Percentiles rank a stretch among this genome's conserved stretches.
Conservation (phyloP, 1,140 invertebrate genomes). For the Plodia interpunctella region DNA sequence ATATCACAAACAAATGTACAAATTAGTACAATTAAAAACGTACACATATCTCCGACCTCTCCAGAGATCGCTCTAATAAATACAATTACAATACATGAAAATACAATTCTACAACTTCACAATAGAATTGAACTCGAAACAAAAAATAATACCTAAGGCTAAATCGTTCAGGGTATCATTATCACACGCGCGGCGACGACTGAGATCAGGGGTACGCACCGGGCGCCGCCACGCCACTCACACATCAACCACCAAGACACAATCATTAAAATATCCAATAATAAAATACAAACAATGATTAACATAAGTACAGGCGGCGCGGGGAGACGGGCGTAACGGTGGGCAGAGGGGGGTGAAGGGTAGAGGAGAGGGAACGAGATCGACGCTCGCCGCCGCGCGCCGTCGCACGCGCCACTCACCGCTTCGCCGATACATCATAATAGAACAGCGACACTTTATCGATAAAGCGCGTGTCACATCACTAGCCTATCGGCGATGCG, state of each 20-base stretch:
- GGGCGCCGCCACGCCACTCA: constrained; percentile 55
- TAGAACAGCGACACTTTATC: constrained; percentile 40
- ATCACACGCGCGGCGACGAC: constrained; percentile 65
- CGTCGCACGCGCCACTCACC: constrained; percentile 25
- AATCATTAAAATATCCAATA: constrained; percentile 39
- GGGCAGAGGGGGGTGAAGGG: constrained; percentile 28
- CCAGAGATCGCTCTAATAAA: constrained; percentile 66
- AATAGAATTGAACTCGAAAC: constrained; percentile 73
- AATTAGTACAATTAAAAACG: constrained; percentile 72
- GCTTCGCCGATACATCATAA: constrained; percentile 22
- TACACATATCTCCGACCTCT: constrained; percentile 59
- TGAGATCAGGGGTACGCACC: constrained; percentile 66
- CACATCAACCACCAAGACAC: constrained; percentile 36
- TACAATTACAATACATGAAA: constrained; percentile 67
- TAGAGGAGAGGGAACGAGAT: constrained; percentile 26
- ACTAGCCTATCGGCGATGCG: constrained; percentile 29
- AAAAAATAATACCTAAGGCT: constrained; percentile 71
- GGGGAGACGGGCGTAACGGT: constrained; percentile 43
- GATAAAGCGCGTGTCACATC: constrained; percentile 45
- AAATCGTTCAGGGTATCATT: constrained; percentile 57
- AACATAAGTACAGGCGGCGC: constrained; percentile 45
- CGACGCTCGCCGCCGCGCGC: constrained; percentile 37
- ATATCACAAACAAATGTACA: constrained; percentile 77
- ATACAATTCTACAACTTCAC: constrained; percentile 69
- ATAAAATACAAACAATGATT: constrained; percentile 54